Evolutionary conservation across 2,888 invertebrate genomes (phyloP), one percentile per base, ranked within the genome.

Genomic region (Chalcosyrphus nemorum): DNA sequence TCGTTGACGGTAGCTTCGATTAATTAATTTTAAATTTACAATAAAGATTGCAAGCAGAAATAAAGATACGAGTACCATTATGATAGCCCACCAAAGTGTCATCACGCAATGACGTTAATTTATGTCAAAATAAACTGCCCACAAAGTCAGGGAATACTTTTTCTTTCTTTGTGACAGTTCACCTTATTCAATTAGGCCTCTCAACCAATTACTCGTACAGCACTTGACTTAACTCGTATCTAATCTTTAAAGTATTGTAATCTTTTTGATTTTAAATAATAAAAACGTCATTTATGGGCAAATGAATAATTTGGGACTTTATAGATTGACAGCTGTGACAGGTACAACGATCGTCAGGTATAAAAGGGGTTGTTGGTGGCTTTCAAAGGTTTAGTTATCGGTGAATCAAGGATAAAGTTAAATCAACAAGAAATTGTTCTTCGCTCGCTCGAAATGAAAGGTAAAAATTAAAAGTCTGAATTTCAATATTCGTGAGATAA

Each of bases 311-410:
- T 59, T 41, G 21, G 45, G 15, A 50, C 27, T 56, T 19, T n/a
- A n/a, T 4, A 2, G 27, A 7, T 27, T 57, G 27, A 65, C n/a
- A 27, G 7, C 11, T 43, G 9, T 45, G 35, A 47, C 61, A 70
- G 27, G 29, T 54, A 54, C n/a, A n/a, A n/a, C n/a, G n/a, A 7
- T 19, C 35, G 52, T 9, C 27, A 50, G 19, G 43, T 80, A 80
- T 80, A 80, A 80, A 80, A 80, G 78, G 65, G 57, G 11, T 17
- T n/a, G n/a, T n/a, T n/a, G 59, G 32, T 72, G 17, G 6, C 13
- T 38, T 43, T 5, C 5, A 7, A 43, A 35, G n/a, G 32, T 13
- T 74, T 80, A 80, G 78, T 72, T 78, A 65, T 72, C 57, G 57
- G 9, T 41, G 19, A 38, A 66, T 38, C n/a, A 50, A 19, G 17